Conservation (phyloP, 2,888 invertebrate genomes). For the Noctua comes region DNA sequence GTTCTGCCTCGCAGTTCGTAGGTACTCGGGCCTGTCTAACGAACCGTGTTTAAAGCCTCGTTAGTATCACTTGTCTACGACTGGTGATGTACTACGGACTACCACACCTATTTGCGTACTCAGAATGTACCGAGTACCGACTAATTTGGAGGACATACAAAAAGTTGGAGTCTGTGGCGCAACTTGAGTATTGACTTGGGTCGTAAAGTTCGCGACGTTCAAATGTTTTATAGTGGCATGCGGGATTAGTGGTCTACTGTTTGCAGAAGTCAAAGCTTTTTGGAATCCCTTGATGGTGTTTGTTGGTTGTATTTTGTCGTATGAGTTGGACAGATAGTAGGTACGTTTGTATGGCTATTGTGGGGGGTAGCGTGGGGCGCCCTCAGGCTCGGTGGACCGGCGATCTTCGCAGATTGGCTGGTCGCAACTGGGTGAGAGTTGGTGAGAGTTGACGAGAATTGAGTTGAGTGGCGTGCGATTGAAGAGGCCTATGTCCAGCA, state of each 20-base stretch:
- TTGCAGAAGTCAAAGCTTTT: neutral
- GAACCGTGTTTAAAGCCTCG: conserved; percentile 78
- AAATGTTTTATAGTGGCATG: conserved; percentile 50
- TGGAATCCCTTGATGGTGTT: conserved; percentile 14
- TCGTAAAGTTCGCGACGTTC: conserved; percentile 25
- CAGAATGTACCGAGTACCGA: conserved; percentile 26
- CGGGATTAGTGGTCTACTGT: conserved; percentile 43
- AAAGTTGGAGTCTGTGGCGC: conserved; percentile 42
- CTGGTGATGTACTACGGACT: conserved; percentile 64
- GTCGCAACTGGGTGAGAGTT: too few relatives aligned
- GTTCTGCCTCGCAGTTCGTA: conserved; percentile 51
- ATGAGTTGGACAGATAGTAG: neutral
- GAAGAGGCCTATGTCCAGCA: too few relatives aligned
- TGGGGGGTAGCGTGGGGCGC: too few relatives aligned
- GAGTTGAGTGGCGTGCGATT: too few relatives aligned
- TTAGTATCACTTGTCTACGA: conserved; percentile 78
- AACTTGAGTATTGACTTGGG: conserved; percentile 46
- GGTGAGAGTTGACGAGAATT: too few relatives aligned
- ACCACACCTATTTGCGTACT: conserved; percentile 51
- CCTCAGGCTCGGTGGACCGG: too few relatives aligned
- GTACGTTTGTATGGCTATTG: neutral
- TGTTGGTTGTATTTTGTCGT: neutral
- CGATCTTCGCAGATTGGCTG: too few relatives aligned
- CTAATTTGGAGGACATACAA: conserved; percentile 49
- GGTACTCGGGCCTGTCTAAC: conserved; percentile 71